Evolutionary conservation across 2,113 vertebrate species (phyloP).

Genomic region (Malurus elegans): DNA sequence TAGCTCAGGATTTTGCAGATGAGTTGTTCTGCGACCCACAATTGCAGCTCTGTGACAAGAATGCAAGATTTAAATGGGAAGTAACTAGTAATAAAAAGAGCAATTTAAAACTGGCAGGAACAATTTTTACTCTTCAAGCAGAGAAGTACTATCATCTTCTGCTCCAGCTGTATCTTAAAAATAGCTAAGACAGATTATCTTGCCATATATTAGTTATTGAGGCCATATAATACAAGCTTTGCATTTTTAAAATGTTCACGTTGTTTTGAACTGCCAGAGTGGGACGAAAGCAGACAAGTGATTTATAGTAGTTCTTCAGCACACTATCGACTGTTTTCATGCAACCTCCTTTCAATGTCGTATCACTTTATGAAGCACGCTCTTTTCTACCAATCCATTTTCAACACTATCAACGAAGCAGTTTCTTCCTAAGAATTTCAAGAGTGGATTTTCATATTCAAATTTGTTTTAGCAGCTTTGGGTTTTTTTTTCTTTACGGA

Average conservation of each 20-base stretch:
- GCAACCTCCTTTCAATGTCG: not conserved
- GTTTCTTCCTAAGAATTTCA: not conserved
- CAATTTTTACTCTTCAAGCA: not conserved
- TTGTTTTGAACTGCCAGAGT: not conserved
- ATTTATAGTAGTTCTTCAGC: not conserved
- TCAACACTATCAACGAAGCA: not conserved
- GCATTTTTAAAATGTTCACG: not conserved
- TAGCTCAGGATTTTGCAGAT: conserved; percentile 39
- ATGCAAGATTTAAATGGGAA: not conserved
- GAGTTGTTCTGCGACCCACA: not conserved
- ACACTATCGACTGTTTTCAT: not conserved
- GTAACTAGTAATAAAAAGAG: not conserved
- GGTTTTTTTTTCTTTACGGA: not conserved
- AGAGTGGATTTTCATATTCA: not conserved
- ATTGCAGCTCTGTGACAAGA: not conserved
- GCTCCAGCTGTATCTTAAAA: not conserved
- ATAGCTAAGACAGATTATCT: not conserved
- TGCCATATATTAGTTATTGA: not conserved
- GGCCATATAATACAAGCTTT: not conserved
- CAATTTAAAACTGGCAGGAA: not conserved
- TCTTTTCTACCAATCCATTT: not conserved
- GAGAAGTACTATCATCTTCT: not conserved
- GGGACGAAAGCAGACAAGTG: not conserved
- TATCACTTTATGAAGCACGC: not conserved
- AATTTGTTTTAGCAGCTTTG: not conserved